Conservation (phyloP, 1,140 invertebrate genomes). For the Heliconius nattereri region DNA sequence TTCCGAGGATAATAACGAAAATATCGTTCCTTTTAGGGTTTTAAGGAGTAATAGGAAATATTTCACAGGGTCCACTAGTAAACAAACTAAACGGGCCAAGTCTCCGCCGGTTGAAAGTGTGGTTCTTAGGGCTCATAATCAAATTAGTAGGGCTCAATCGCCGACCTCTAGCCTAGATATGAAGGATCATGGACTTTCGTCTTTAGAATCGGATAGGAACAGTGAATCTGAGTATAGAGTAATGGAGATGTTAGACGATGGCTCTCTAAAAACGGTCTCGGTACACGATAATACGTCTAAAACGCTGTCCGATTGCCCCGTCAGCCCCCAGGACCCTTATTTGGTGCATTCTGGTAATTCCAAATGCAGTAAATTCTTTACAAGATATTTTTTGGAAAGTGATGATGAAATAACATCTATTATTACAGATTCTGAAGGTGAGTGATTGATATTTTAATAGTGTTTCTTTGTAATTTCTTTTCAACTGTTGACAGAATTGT, state of each 20-base stretch:
- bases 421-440: conserved; percentile 79
- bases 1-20: conserved; percentile 92
- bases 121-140: conserved; percentile 74
- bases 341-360: conserved; percentile 79
- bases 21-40: conserved; percentile 89
- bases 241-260: conserved; percentile 79
- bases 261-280: conserved; percentile 76
- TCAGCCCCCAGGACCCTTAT: conserved; percentile 76
- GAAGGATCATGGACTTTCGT: conserved; percentile 54
- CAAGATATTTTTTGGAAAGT: conserved; percentile 77
- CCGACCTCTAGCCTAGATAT: conserved; percentile 61
- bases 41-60: conserved; percentile 80
- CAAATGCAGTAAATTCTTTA: conserved; percentile 80
- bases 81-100: conserved; percentile 62
- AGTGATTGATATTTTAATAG: conserved; percentile 24
- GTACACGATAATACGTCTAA: conserved; percentile 80
- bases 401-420: conserved; percentile 80
- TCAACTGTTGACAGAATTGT: background rate
- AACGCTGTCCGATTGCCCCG: conserved; percentile 74
- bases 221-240: conserved; percentile 78
- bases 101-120: conserved; percentile 74
- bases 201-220: conserved; percentile 63
- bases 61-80: conserved; percentile 73
- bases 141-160: conserved; percentile 68
- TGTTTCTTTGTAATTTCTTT: background rate